Base-by-base conservation (phyloP, 2,888 invertebrate genomes). In the Pilophorus perplexus region DNA sequence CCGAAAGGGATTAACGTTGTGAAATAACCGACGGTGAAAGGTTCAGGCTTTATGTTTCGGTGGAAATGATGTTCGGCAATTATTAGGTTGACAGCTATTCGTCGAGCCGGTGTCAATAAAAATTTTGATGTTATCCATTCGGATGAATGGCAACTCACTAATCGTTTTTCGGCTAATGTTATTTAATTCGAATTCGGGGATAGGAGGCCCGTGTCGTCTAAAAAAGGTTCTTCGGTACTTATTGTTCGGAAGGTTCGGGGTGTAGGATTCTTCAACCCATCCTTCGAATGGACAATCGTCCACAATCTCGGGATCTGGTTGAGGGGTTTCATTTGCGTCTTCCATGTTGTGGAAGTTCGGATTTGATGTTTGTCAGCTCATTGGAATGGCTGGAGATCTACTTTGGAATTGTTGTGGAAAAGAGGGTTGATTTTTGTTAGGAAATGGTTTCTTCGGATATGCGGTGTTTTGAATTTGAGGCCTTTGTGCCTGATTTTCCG, bases 61-160 rank as follows among this genome's bases (percentile, higher is more conserved):
- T 6, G 23, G 25, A 52, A 52, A 10, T 22, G 22, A 12, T 6
- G 6, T 18, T 52, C 22, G 12, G 52, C 52, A 8, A 52, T 52
- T 16, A n/a, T 52, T 12, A 23, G 23, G 23, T 52, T 52, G 10
- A 52, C 25, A 52, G 27, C 12, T 12, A 8, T 52, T 52, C 6
- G 52, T 52, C 6, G 23, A 22, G 6, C 22, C 52, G 6, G 52
- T 52, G 23, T 52, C 52, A 8, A 52, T 52, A 8, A 52, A 25
- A 25, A 52, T 52, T 52, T 23, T 52, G 6, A 52, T 8, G n/a
- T n/a, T n/a, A n/a, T n/a, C n/a, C n/a, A n/a, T n/a, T n/a, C n/a
- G n/a, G n/a, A n/a, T n/a, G n/a, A n/a, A n/a, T n/a, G n/a, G n/a
- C n/a, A n/a, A n/a, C n/a, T n/a, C n/a, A n/a, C n/a, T n/a, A n/a